Percentiles rank a stretch among this genome's conserved stretches.
Evolutionary conservation across 2,888 invertebrate genomes (phyloP).

Genomic region (Folsomia manolachei): DNA sequence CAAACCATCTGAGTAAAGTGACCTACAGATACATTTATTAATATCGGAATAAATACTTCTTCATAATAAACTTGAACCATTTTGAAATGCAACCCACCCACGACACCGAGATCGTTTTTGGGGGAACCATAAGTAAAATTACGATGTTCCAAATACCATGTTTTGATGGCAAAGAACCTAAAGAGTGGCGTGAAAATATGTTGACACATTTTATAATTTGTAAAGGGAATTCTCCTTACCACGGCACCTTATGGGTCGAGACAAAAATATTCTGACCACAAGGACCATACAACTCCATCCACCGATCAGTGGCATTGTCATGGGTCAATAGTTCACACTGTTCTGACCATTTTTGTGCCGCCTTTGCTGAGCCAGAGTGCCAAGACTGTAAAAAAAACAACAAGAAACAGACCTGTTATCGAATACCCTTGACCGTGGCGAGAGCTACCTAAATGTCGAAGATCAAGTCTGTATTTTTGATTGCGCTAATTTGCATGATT

Average conservation of each 20-base stretch:
- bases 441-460: too few species aligned
- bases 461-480: too few species aligned
- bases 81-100: constrained; percentile 79
- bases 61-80: constrained; percentile 52
- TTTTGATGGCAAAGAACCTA: constrained; percentile 75
- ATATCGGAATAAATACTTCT: too few species aligned
- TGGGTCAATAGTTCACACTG: constrained; percentile 68
- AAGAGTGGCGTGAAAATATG: constrained; percentile 46
- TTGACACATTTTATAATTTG: background rate
- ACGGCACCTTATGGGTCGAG: constrained; percentile 73
- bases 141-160: constrained; percentile 72
- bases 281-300: constrained; percentile 65
- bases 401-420: too few species aligned
- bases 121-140: constrained; percentile 69
- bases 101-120: constrained; percentile 61
- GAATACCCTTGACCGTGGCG: too few species aligned
- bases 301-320: constrained; percentile 66
- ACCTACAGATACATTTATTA: background rate
- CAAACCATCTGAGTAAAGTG: constrained; percentile 62
- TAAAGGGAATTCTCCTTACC: constrained; percentile 63
- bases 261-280: constrained; percentile 82
- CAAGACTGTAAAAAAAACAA: constrained; percentile 26
- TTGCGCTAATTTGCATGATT: too few species aligned
- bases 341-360: constrained; percentile 71
- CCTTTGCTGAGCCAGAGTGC: constrained; percentile 38